Base-by-base conservation (phyloP, 2,888 invertebrate species). In the Sesia apiformis region DNA sequence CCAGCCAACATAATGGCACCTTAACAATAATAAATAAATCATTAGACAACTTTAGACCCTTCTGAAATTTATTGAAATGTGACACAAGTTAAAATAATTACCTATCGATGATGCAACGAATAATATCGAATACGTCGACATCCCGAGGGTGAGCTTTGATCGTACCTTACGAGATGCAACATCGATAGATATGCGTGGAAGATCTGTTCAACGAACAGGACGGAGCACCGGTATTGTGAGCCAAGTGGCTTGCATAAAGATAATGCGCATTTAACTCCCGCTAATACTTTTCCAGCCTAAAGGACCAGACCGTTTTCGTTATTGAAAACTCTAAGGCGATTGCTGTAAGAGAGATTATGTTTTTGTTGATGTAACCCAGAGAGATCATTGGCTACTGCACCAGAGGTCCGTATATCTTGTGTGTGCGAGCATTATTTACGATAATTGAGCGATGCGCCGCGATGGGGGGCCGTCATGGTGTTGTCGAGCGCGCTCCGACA, bases 361-460 rank as follows among this genome's bases (percentile, higher is more conserved):
- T 57, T 63, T 66, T 72, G 53, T 58, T 59, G 59, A 59, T 58
- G 59, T 56, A 58, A 63, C 70, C 72, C 73, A 68, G 72, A 77
- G 76, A 70, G 84, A 76, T 81, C 84, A 76, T 76, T 71, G 81
- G 83, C 87, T 89, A 86, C 88, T 66, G 84, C 81, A 68, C 61
- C 74, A 69, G 76, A 74, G 81, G 79, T 78, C 79, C 84, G 87
- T 87, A 87, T 88, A 87, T 89, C 87, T 88, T 87, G 80, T 85
- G 86, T 87, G 87, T 66, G 85, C 84, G 86, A 87, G 89, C 88
- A 89, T 89, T 89, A 89, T 89, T 89, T 89, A 89, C 89, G 88
- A 89, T 89, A 89, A 89, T 89, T 89, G 89, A 88, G 89, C 88
- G 89, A 89, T 87, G 87, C 83, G 81, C 84, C 88, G 78, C 88